Percentiles rank a stretch among this genome's conserved stretches.
Evolutionary conservation across 2,797 vertebrate species (phyloP).

Genomic region (Coregonus ussuriensis): DNA sequence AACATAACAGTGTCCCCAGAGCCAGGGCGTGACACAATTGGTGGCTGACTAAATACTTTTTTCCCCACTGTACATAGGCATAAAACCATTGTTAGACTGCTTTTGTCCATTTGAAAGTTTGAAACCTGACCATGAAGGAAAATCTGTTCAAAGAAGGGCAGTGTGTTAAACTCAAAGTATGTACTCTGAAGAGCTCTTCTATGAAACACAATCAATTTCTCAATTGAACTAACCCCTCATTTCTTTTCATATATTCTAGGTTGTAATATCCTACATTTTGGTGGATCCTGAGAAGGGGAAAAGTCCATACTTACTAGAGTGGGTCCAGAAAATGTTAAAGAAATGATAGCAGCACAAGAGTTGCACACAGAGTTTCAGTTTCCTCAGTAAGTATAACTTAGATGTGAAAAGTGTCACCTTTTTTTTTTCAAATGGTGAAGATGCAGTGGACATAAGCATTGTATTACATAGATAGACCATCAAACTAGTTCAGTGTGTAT

Average conservation of each 20-base stretch:
- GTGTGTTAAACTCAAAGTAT: too few species aligned
- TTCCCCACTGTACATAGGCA: neutral
- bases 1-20: too few species aligned
- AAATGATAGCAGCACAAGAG: constrained; percentile 99
- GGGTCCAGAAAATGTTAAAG: constrained; percentile 98
- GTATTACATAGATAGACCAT: neutral
- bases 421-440: neutral
- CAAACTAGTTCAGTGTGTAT: neutral
- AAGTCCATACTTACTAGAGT: constrained; percentile 86
- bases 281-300: constrained; percentile 73
- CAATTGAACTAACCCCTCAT: too few species aligned
- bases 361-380: constrained; percentile 95
- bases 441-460: neutral
- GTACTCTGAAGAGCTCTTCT: too few species aligned
- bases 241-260: neutral
- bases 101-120: too few species aligned
- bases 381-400: constrained; percentile 84
- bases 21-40: too few species aligned
- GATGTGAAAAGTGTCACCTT: neutral
- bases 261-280: neutral
- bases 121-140: too few species aligned
- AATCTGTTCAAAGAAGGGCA: too few species aligned
- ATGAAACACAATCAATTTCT: too few species aligned
- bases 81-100: too few species aligned
- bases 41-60: too few species aligned